Evolutionary conservation across 2,888 invertebrate species (phyloP), one percentile per base, ranked within the genome.

Genomic region (Caenorhabditis zanzibari): DNA sequence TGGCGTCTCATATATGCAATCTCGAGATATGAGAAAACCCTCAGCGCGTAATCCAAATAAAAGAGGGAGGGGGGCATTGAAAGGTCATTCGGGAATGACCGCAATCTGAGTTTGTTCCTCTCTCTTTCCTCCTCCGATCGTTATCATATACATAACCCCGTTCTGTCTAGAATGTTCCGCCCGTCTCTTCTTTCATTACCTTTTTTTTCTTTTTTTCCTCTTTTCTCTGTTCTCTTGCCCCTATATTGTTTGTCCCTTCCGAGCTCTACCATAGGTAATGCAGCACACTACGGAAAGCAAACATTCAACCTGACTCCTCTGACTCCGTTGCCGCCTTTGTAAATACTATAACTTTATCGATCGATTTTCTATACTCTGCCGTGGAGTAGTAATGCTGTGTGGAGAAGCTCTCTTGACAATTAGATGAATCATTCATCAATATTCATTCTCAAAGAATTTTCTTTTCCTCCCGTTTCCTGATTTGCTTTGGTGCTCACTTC

Each of bases 21-120:
- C 56, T 49, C 41, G 28, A 59, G 56, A 59, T 58, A 59, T 71
- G 26, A 58, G 69, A 63, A 71, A 56, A 64, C 24, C 68, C 79
- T 64, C 63, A 79, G 64, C 64, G 71, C 64, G 79, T 69, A 71
- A 77, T 77, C 77, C 71, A 79, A 79, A 79, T 79, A 71, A 61
- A 72, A 64, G 54, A 64, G 19, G 7, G 64, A 64, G 44, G 79
- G 19, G 19, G 19, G 19, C 47, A 47, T n/a, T 47, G 47, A 79
- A 79, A 79, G 79, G 79, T 79, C 79, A 71, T 79, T 71, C 71
- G 79, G 71, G 54, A 79, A 79, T 79, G 79, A 64, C 79, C 71
- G 71, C 79, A 79, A 79, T 79, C 71, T 54, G 79, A 79, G 71
- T 77, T 77, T 71, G 71, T 71, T 54, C 44, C 52, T 54, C 56